A percentile compares a stretch with the other conserved stretches of the same genome.
Conservation (phyloP, 2,113 vertebrate species). For the Gobiocypris rarus region DNA sequence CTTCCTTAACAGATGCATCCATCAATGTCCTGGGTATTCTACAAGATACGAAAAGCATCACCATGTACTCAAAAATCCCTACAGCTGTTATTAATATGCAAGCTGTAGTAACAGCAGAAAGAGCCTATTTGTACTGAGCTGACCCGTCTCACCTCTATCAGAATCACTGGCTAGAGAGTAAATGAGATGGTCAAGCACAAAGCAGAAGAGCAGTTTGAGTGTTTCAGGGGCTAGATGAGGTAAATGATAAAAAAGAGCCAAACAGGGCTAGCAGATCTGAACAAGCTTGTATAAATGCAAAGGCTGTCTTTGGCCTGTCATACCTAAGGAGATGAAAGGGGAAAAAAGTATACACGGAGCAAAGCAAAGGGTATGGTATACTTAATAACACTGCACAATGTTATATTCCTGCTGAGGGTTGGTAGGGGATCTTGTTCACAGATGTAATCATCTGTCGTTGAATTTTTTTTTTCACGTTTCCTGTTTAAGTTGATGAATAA, state of each 20-base stretch:
- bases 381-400: not conserved
- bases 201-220: not conserved
- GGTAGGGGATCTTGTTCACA: slow-evolving; percentile 50
- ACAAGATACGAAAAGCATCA: not conserved
- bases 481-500: slow-evolving; percentile 42
- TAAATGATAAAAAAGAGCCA: not conserved
- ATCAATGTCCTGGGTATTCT: not conserved
- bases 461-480: slow-evolving; percentile 22
- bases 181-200: not conserved
- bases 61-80: not conserved
- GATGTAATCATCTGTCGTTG: slow-evolving; percentile 55
- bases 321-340: not conserved
- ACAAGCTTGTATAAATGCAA: slow-evolving; percentile 11
- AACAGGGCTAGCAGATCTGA: slow-evolving; percentile 3
- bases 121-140: not conserved
- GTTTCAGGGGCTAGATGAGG: not conserved
- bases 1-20: not conserved
- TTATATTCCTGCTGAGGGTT: slow-evolving; percentile 19
- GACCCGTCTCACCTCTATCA: slow-evolving; percentile 2
- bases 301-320: slow-evolving; percentile 17
- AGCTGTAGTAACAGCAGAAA: not conserved
- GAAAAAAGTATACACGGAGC: not conserved
- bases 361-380: not conserved
- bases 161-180: not conserved
- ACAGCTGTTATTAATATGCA: not conserved